phyloP scores from a whole-genome alignment of 2,113 vertebrate genomes.

The Hippocampus abdominalis region DNA sequence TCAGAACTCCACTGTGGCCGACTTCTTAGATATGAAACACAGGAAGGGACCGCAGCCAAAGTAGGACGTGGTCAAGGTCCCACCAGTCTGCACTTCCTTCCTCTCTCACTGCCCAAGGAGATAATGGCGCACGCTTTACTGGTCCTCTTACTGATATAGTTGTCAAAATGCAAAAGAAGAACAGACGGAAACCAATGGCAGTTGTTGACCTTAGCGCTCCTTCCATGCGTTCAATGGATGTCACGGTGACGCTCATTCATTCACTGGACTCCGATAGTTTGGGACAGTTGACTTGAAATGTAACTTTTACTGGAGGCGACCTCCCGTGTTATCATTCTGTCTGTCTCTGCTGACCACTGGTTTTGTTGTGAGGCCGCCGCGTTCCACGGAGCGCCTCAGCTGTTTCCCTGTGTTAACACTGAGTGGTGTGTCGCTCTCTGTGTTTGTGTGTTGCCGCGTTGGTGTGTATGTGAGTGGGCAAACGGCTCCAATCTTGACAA shows the following conservation, averaged over 20 bases:
- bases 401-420: constrained; percentile 63
- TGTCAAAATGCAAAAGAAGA: constrained; percentile 1
- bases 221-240: background rate
- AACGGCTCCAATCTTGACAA: constrained; percentile 47
- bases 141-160: constrained; percentile 12
- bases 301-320: background rate
- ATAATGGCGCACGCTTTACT: constrained; percentile 26
- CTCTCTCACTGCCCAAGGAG: constrained; percentile 31
- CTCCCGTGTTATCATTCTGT: background rate
- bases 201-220: background rate
- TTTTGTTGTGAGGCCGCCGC: constrained; percentile 32
- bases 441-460: constrained; percentile 5
- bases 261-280: background rate
- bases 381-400: constrained; percentile 57
- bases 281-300: background rate
- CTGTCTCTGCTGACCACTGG: constrained; percentile 15
- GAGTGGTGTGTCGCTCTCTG: constrained; percentile 16
- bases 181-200: background rate
- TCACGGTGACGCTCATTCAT: background rate
- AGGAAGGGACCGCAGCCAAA: constrained; percentile 39
- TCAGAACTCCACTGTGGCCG: constrained; percentile 16
- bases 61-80: constrained; percentile 36
- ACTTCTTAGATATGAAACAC: constrained; percentile 28
- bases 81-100: constrained; percentile 40
- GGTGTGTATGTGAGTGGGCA: background rate